Conservation (phyloP, 1,140 invertebrate genomes). For the Andricus grossulariae region DNA sequence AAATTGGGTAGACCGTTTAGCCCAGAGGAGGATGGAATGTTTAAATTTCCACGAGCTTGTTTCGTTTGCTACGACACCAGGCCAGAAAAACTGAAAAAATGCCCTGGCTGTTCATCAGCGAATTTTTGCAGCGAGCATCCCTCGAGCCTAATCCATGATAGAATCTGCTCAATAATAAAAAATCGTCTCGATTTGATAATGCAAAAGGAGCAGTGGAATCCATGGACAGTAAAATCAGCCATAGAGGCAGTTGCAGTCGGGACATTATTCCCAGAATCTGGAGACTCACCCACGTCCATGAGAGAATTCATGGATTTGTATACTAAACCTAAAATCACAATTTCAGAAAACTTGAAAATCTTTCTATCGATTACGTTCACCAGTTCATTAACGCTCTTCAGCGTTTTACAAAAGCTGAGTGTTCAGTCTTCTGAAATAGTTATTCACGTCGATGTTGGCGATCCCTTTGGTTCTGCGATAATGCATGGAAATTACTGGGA, state of each 20-base stretch:
- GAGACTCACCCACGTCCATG: neutral
- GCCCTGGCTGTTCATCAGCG: neutral
- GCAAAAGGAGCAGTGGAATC: too few species aligned
- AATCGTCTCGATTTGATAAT: too few species aligned
- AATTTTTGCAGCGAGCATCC: too few species aligned
- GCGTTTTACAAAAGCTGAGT: neutral
- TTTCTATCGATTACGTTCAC: neutral
- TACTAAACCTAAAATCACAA: neutral
- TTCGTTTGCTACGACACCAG: neutral
- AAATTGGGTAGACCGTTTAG: neutral
- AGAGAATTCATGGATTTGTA: neutral
- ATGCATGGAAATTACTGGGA: neutral
- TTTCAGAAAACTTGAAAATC: neutral
- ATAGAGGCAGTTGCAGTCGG: too few species aligned
- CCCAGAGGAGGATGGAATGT: neutral
- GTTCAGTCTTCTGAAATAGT: neutral
- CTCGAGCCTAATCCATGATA: too few species aligned
- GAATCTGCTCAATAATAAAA: too few species aligned
- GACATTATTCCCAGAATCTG: neutral
- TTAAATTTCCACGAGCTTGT: neutral
- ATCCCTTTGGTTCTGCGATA: too few species aligned
- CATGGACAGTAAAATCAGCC: too few species aligned
- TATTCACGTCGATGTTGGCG: neutral
- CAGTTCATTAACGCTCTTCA: neutral
- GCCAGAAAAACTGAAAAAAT: neutral